These are phyloP conservation scores for Agrypnus murinus DNA, from an alignment of 2,888 invertebrate genomes.

Conservation along the genomic window DNA sequence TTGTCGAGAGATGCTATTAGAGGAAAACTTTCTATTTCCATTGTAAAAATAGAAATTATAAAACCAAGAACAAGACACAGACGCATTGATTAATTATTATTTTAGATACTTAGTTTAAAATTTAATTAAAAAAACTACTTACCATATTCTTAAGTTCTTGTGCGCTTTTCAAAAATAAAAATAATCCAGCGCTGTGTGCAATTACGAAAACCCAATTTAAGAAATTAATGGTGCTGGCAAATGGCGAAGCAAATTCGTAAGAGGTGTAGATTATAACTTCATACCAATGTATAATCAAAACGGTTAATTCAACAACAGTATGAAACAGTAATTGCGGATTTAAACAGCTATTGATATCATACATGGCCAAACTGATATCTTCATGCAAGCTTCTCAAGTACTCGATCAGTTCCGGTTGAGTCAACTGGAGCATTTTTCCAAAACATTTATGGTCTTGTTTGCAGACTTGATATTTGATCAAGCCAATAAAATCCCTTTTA, in stretches of 20 bases:
- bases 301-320: slow-evolving; percentile 65
- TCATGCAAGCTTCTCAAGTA: slow-evolving; percentile 67
- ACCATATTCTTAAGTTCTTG: slow-evolving; percentile 68
- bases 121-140: slow-evolving; percentile 50
- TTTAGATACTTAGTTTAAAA: not conserved
- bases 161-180: slow-evolving; percentile 65
- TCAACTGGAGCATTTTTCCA: slow-evolving; percentile 56
- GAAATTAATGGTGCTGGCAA: slow-evolving; percentile 64
- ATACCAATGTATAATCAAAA: slow-evolving; percentile 68
- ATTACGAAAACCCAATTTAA: slow-evolving; percentile 66
- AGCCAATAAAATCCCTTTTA: slow-evolving; percentile 63
- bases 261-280: slow-evolving; percentile 68
- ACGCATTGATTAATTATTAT: not conserved
- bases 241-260: slow-evolving; percentile 61
- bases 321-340: slow-evolving; percentile 67
- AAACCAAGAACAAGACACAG: not conserved
- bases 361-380: slow-evolving; percentile 65
- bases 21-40: slow-evolving; percentile 3
- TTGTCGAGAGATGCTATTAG: not conserved
- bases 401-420: slow-evolving; percentile 63
- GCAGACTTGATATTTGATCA: slow-evolving; percentile 63
- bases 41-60: not conserved
- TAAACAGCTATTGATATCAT: slow-evolving; percentile 64
- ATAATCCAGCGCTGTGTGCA: slow-evolving; percentile 65
- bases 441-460: slow-evolving; percentile 60